Evolutionary conservation across 2,797 vertebrate species (phyloP).

Genomic region (Schizothorax lantsangensis): DNA sequence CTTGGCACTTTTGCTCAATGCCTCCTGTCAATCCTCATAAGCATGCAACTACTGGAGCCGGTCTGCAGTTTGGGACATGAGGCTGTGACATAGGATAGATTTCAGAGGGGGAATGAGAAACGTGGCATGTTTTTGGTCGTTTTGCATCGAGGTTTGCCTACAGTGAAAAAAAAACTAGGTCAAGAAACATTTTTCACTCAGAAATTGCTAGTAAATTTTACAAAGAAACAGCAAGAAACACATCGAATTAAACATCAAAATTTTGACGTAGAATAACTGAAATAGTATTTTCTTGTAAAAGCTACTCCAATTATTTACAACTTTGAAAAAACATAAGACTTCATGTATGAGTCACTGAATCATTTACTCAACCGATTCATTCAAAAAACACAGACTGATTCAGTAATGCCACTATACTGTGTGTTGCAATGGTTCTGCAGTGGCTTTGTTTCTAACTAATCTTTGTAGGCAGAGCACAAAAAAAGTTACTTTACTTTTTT

Average conservation of each 20-base stretch:
- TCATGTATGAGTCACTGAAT: background rate
- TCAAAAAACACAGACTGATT: background rate
- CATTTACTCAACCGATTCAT: background rate
- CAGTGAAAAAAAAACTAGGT: background rate
- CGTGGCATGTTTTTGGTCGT: background rate
- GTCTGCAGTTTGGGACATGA: slow-evolving; percentile 2
- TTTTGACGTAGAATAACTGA: background rate
- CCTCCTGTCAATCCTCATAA: slow-evolving; percentile 56
- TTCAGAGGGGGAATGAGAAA: background rate
- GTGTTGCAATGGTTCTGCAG: background rate
- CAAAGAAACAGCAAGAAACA: background rate
- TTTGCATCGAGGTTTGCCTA: background rate
- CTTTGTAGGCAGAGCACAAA: background rate
- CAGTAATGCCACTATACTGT: background rate
- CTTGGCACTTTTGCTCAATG: slow-evolving; percentile 63
- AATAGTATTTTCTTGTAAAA: background rate
- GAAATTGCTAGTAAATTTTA: background rate
- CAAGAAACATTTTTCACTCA: background rate
- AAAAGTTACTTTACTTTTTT: background rate
- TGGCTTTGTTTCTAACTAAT: background rate
- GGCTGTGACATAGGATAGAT: slow-evolving; percentile 23
- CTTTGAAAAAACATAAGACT: background rate
- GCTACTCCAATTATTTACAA: background rate
- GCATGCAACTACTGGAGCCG: slow-evolving; percentile 24
- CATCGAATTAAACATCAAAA: background rate